phyloP scores from a whole-genome alignment of 2,797 vertebrate species.

The Denticeps clupeoides region DNA sequence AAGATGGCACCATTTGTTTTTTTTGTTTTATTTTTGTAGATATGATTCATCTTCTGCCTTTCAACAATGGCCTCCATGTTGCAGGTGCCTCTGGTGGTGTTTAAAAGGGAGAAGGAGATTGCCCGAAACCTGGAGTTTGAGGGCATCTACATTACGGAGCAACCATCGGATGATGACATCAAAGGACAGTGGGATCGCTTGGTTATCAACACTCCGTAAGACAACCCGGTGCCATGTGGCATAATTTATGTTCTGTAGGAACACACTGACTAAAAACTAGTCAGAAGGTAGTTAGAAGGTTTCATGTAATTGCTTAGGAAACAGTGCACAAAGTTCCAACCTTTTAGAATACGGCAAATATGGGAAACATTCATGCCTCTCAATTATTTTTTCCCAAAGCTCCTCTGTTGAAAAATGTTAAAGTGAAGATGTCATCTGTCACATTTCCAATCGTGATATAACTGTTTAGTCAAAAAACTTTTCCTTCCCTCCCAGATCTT shows the following conservation, averaged over 20 bases:
- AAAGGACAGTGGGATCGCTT: slow-evolving; percentile 98
- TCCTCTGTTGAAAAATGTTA: too few species aligned
- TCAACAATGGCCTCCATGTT: not conserved
- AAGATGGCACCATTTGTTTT: too few species aligned
- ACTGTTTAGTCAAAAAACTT: not conserved
- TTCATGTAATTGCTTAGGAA: not conserved
- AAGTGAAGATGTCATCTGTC: not conserved
- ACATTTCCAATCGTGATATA: not conserved
- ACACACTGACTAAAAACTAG: too few species aligned
- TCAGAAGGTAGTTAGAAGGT: too few species aligned
- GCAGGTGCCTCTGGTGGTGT: slow-evolving; percentile 91
- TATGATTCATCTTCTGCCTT: not conserved
- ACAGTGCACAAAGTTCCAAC: too few species aligned
- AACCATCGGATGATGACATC: slow-evolving; percentile 95
- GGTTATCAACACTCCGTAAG: slow-evolving; percentile 96
- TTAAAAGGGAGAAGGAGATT: slow-evolving; percentile 96
- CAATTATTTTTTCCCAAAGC: not conserved
- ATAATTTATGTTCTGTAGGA: too few species aligned
- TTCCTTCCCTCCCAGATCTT: slow-evolving; percentile 65
- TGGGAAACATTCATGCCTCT: too few species aligned
- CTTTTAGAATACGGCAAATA: too few species aligned
- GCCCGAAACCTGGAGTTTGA: slow-evolving; percentile 95
- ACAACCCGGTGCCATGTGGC: slow-evolving; percentile 22
- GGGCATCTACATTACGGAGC: slow-evolving; percentile 93
- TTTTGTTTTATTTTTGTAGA: not conserved